Base-by-base conservation (phyloP, 2,113 vertebrate genomes). In the Macheiramphus alcinus region DNA sequence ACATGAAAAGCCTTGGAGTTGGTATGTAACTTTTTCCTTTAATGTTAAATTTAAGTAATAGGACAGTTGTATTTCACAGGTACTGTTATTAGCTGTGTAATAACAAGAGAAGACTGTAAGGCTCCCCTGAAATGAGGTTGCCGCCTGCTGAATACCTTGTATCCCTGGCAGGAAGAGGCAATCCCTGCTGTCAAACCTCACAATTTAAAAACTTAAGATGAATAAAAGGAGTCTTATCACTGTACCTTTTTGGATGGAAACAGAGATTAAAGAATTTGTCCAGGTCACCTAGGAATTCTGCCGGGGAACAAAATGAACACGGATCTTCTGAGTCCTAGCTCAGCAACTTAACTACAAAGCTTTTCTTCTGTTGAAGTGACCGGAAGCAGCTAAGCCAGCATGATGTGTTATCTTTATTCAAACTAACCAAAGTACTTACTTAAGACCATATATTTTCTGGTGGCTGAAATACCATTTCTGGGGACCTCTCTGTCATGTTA, bases 111-210 rank as follows among this genome's bases (percentile, higher is more conserved):
- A 4, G 42, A 53, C 74, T 47, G 11, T 9, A 84, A 45, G 12
- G 40, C 38, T 74, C 52, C 82, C 29, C 8, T 62, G 42, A 93
- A 88, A 75, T 25, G 26, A 83, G 9, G 13, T 40, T 73, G 19
- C 29, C 19, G 72, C 27, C 52, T 80, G 29, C 68, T 65, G 66
- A 75, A 45, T 27, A 52, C 18, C 34, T 34, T 40, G 22, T 53
- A n/a, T 42, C 40, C n/a, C 42, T 0, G 0, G 0, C 13, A 80
- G 71, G 43, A 75, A 71, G 47, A 85, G 52, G 38, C 52, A 82
- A 61, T 29, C 31, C 31, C 65, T 78, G 55, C n/a, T 86, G 55
- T 59, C 45, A 88, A 76, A 50, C 13, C 11, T 81, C 36, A 42
- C 22, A 59, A 29, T 29, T 38, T 40, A 70, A 90, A 85, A 88